Evolutionary conservation across 1,140 invertebrate genomes (phyloP).

Genomic region (Caenorhabditis briggsae): DNA sequence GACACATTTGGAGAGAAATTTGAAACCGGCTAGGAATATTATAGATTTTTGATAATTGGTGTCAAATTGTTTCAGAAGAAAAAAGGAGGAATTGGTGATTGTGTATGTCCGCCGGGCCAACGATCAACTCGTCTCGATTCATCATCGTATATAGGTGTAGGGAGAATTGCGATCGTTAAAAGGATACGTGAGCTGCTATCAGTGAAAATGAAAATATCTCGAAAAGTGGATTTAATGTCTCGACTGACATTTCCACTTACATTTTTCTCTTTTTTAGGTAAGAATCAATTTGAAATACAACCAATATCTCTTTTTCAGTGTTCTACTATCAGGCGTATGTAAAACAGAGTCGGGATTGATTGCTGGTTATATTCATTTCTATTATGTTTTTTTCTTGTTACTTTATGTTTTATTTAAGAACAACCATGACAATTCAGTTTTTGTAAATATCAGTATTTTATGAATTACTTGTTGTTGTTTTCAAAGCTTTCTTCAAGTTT

Average conservation of each 20-base stretch:
- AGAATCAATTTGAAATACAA: neutral
- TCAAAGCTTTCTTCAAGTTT: no score
- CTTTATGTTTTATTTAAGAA: neutral
- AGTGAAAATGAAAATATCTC: constrained; percentile 69
- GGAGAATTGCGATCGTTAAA: constrained; percentile 5
- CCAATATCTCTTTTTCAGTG: constrained; percentile 13
- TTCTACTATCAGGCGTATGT: constrained; percentile 41
- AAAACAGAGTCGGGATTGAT: constrained; percentile 42
- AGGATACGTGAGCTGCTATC: constrained; percentile 25
- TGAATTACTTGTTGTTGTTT: no score
- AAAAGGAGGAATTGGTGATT: constrained; percentile 62
- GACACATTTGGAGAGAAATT: neutral
- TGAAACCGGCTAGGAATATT: no score
- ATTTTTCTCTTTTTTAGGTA: constrained; percentile 44
- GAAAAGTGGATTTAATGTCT: constrained; percentile 73
- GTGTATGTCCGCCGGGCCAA: constrained; percentile 60
- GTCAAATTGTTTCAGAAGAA: constrained; percentile 46
- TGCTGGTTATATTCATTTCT: neutral
- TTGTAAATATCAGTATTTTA: neutral
- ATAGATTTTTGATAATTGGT: no score
- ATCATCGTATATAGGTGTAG: constrained; percentile 45
- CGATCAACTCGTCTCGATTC: constrained; percentile 58
- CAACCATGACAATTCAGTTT: neutral
- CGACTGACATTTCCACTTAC: constrained; percentile 69
- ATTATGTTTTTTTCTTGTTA: neutral